Percentiles rank a stretch among this genome's conserved stretches.
These are phyloP conservation scores for Erpobdella octoculata DNA, from an alignment of 2,888 invertebrate genomes.

Conservation along the genomic window DNA sequence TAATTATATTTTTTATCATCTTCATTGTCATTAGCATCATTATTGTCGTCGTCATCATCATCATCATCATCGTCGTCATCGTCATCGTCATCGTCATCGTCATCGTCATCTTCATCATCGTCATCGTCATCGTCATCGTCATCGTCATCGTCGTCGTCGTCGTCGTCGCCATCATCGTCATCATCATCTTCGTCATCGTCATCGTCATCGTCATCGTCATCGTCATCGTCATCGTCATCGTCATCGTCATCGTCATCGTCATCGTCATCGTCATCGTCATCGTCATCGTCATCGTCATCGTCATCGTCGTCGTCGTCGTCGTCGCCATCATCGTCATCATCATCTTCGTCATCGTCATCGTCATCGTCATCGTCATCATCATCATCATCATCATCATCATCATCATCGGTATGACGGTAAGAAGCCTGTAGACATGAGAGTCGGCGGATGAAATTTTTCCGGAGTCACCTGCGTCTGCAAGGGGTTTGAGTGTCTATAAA, in stretches of 20 bases:
- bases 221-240: background rate
- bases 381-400: conserved; percentile 6
- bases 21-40: background rate
- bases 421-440: too few species aligned
- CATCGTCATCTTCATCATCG: conserved; percentile 5
- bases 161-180: background rate
- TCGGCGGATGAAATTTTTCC: too few species aligned
- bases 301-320: conserved; percentile 9
- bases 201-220: background rate
- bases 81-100: conserved; percentile 13
- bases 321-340: conserved; percentile 14
- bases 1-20: background rate
- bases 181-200: background rate
- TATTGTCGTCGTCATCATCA: background rate
- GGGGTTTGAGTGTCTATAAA: too few species aligned
- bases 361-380: background rate
- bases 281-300: background rate
- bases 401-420: too few species aligned
- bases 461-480: too few species aligned
- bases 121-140: conserved; percentile 10
- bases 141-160: conserved; percentile 2
- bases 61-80: conserved; percentile 15
- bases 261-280: background rate
- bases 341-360: conserved; percentile 18
- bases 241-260: conserved; percentile 4